phyloP scores from a whole-genome alignment of 2,113 vertebrate genomes.

The Gymnogyps californianus region DNA sequence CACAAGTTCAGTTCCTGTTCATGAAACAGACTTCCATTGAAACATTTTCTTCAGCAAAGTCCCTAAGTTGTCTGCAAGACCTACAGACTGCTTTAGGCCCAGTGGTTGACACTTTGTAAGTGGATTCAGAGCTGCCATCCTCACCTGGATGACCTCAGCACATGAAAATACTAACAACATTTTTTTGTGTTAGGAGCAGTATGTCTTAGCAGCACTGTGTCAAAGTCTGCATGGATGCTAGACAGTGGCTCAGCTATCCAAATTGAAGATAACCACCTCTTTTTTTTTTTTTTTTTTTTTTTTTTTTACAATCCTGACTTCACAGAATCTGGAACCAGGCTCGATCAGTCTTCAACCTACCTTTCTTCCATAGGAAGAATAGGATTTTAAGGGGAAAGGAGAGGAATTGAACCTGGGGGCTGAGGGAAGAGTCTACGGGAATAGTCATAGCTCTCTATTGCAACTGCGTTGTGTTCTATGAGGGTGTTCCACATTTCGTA shows the following conservation, averaged over 20 bases:
- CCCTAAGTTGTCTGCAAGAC: not conserved
- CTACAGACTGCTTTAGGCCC: not conserved
- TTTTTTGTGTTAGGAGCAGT: not conserved
- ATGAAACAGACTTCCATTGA: not conserved
- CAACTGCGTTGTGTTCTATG: rapidly evolving
- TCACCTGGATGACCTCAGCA: not conserved
- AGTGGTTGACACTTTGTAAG: not conserved
- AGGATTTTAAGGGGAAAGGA: not conserved
- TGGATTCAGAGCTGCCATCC: not conserved
- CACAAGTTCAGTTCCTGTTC: not conserved
- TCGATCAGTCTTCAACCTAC: not conserved
- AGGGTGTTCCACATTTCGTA: not conserved
- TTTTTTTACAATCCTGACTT: not conserved
- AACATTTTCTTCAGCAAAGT: not conserved
- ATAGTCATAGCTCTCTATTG: not conserved
- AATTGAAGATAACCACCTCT: not conserved
- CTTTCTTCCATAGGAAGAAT: not conserved
- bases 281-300: not conserved
- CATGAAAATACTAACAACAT: not conserved
- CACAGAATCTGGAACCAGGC: not conserved
- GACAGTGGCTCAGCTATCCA: not conserved
- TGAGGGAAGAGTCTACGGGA: not conserved
- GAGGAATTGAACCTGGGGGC: not conserved
- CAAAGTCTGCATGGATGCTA: not conserved
- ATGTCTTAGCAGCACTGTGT: not conserved